A percentile compares a stretch with the other conserved stretches of the same genome.
Conservation (phyloP, 2,888 invertebrate species). For the Liodrosophila aerea region DNA sequence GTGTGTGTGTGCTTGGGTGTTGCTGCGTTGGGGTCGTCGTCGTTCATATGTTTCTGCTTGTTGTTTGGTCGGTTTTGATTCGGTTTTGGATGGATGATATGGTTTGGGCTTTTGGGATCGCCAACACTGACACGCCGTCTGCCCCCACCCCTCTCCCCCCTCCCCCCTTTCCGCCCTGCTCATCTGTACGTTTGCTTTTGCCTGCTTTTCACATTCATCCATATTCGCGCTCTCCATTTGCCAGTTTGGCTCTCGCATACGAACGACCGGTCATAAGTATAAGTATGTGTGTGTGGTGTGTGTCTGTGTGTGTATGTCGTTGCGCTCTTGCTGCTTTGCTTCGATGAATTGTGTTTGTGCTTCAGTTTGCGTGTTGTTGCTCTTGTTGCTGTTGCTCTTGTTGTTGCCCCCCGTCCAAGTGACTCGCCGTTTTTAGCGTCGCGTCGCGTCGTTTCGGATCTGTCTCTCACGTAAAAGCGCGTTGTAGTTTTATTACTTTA, state of each 20-base stretch:
- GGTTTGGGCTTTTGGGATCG: slow-evolving; percentile 62
- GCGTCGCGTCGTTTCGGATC: slow-evolving; percentile 2
- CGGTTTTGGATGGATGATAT: slow-evolving; percentile 80
- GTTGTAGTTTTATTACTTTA: slow-evolving; percentile 65
- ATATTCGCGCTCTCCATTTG: slow-evolving; percentile 54
- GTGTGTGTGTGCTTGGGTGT: slow-evolving; percentile 36
- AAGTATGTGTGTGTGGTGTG: slow-evolving; percentile 34
- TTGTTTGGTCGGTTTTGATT: slow-evolving; percentile 79
- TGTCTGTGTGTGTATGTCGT: slow-evolving; percentile 28
- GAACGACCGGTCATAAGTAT: slow-evolving; percentile 59
- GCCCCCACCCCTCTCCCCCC: slow-evolving; percentile 18
- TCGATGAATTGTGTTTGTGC: slow-evolving; percentile 61
- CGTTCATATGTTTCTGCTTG: slow-evolving; percentile 65
- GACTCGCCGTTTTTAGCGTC: slow-evolving; percentile 37
- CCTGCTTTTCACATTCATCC: slow-evolving; percentile 37
- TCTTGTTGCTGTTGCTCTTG: slow-evolving; percentile 5
- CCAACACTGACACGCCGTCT: too few species aligned
- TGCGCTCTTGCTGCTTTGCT: slow-evolving; percentile 51
- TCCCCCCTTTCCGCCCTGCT: slow-evolving; percentile 27
- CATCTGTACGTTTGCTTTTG: slow-evolving; percentile 9
- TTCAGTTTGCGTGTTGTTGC: slow-evolving; percentile 43
- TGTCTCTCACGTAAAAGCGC: slow-evolving; percentile 54
- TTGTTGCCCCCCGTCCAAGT: slow-evolving; percentile 27
- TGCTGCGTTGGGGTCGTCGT: slow-evolving; percentile 59
- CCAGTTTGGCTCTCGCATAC: slow-evolving; percentile 57